Conservation (phyloP, 2,113 vertebrate species). For the Salvelinus sp. region DNA sequence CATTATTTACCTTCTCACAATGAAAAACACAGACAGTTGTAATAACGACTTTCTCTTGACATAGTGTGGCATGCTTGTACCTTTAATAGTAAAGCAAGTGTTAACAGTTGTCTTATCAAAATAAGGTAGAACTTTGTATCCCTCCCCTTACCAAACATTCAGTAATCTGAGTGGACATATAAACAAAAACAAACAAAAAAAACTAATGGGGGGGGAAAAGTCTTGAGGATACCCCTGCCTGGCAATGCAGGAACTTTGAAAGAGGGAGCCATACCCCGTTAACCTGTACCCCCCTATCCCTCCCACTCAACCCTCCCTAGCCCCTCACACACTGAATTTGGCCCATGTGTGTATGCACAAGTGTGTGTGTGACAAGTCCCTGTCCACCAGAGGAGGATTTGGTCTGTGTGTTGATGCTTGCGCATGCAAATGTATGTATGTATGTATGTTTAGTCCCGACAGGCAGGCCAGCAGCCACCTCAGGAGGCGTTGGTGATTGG, state of each 20-base stretch:
- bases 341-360: constrained; percentile 46
- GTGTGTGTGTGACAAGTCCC: constrained; percentile 29
- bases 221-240: constrained; percentile 55
- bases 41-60: not conserved
- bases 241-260: constrained; percentile 46
- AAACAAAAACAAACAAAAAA: constrained; percentile 24
- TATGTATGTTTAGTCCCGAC: too few species aligned
- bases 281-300: constrained; percentile 24
- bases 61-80: constrained; percentile 31
- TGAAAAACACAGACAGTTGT: constrained; percentile 51
- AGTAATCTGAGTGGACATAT: constrained; percentile 44
- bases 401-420: constrained; percentile 44
- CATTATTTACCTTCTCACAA: constrained; percentile 20
- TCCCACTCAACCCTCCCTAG: constrained; percentile 10
- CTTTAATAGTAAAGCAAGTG: constrained; percentile 33
- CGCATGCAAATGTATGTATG: not conserved
- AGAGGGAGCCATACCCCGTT: not conserved
- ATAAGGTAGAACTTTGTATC: constrained; percentile 12
- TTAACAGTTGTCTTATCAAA: constrained; percentile 34
- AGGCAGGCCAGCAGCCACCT: constrained; percentile 40
- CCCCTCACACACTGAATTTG: constrained; percentile 32
- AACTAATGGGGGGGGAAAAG: constrained; percentile 16
- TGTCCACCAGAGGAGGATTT: not conserved
- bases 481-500: constrained; percentile 94
- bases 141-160: constrained; percentile 12